These are phyloP conservation scores for Orthosia cruda DNA, from an alignment of 2,888 invertebrate genomes.

Conservation along the genomic window DNA sequence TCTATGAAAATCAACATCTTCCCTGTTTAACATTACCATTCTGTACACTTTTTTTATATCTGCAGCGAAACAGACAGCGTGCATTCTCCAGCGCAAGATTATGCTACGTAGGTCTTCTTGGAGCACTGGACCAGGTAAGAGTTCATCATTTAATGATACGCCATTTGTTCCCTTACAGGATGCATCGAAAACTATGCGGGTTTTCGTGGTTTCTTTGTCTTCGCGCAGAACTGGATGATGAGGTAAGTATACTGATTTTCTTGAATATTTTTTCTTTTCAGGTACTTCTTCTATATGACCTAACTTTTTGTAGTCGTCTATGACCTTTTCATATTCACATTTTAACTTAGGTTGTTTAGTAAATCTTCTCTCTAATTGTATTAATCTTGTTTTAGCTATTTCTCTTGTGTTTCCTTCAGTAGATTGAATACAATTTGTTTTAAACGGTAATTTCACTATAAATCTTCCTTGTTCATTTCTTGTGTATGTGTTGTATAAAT, in stretches of 20 bases:
- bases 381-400: conserved; percentile 52
- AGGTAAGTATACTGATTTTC: conserved; percentile 64
- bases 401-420: conserved; percentile 57
- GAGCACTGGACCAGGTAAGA: conserved; percentile 61
- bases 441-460: too few relatives aligned
- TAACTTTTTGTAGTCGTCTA: conserved; percentile 60
- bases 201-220: conserved; percentile 59
- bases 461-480: too few relatives aligned
- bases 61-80: conserved; percentile 61
- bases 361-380: conserved; percentile 56
- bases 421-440: too few relatives aligned
- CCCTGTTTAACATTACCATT: conserved; percentile 55
- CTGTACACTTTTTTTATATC: conserved; percentile 71
- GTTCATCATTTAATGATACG: conserved; percentile 63
- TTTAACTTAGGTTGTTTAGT: conserved; percentile 36
- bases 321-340: conserved; percentile 51
- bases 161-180: conserved; percentile 26
- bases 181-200: not conserved
- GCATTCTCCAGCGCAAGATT: conserved; percentile 63
- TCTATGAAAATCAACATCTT: conserved; percentile 53
- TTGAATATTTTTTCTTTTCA: conserved; percentile 39
- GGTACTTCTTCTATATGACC: conserved; percentile 65
- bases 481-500: too few relatives aligned
- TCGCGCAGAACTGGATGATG: conserved; percentile 68
- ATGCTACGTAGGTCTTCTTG: conserved; percentile 61